Evolutionary conservation across 2,113 vertebrate species (phyloP).

Genomic region (Bubalus kerabau): DNA sequence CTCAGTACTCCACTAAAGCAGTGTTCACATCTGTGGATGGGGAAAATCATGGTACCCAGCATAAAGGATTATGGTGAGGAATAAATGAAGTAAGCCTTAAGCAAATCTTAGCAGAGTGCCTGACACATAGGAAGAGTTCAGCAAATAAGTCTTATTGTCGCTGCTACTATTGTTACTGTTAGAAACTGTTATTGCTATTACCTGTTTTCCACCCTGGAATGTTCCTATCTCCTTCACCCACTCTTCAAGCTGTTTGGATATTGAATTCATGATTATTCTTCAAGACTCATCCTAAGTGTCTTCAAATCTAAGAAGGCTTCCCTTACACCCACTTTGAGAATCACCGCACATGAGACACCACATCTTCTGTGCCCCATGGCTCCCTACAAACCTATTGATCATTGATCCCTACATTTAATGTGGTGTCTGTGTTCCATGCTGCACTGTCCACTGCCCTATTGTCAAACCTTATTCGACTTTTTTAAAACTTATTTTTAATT

Average conservation of each 20-base stretch:
- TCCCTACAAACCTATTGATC: neutral
- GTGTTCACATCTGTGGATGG: neutral
- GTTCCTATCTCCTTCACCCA: neutral
- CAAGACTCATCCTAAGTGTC: neutral
- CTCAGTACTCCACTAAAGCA: neutral
- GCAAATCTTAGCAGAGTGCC: neutral
- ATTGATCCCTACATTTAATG: neutral
- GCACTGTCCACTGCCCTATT: neutral
- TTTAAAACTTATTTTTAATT: neutral
- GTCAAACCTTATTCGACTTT: neutral
- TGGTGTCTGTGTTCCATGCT: neutral
- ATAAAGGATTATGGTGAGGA: neutral
- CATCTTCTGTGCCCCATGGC: neutral
- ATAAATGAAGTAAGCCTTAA: neutral
- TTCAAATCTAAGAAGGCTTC: neutral
- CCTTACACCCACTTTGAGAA: neutral
- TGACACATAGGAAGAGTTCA: neutral
- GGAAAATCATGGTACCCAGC: rapidly evolving
- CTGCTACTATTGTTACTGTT: neutral
- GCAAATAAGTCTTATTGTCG: neutral
- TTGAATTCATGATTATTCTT: neutral
- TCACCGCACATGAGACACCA: neutral
- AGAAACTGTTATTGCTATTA: neutral
- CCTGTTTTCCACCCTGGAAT: neutral
- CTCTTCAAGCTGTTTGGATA: neutral